phyloP scores from a whole-genome alignment of 2,797 vertebrate genomes.

The Myotis pilosus region DNA sequence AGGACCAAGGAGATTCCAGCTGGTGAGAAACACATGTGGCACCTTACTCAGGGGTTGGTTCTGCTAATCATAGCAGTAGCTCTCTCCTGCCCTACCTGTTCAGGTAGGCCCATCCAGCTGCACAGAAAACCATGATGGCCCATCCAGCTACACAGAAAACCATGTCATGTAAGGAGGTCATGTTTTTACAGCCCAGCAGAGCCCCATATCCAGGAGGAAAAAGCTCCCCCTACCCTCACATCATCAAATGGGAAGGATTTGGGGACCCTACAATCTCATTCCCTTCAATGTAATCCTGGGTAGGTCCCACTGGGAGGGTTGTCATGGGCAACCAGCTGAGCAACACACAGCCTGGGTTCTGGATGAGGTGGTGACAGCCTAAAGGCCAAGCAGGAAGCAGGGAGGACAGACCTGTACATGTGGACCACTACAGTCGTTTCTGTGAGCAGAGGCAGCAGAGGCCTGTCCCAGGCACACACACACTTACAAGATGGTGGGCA shows the following conservation, averaged over 20 bases:
- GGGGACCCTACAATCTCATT: not conserved
- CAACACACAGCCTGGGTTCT: not conserved
- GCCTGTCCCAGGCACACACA: not conserved
- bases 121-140: too few species aligned
- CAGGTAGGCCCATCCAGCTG: not conserved
- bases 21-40: not conserved
- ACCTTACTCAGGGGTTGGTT: not conserved
- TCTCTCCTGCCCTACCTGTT: not conserved
- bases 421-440: not conserved
- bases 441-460: not conserved
- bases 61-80: not conserved
- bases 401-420: not conserved
- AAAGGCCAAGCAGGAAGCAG: not conserved
- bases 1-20: not conserved
- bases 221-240: not conserved
- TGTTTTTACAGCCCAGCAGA: not conserved
- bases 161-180: not conserved
- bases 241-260: not conserved
- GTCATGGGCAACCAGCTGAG: too few species aligned
- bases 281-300: not conserved
- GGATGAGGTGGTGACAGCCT: not conserved
- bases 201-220: not conserved
- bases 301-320: not conserved
- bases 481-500: not conserved
- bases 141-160: not conserved